Base-by-base conservation (phyloP, 2,113 vertebrate genomes). In the Hiodon tergisus region DNA sequence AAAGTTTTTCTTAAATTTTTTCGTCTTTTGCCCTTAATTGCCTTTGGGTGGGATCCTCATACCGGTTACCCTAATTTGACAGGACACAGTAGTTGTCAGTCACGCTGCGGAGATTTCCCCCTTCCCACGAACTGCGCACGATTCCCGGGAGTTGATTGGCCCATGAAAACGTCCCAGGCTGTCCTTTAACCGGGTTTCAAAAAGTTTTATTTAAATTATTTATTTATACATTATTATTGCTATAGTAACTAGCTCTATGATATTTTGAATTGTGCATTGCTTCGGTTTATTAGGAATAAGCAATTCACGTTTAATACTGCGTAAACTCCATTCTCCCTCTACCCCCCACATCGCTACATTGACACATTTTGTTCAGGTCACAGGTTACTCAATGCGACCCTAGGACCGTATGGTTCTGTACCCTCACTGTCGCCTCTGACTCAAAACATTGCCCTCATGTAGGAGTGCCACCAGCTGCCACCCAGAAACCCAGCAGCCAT, bases 21-120 rank as follows among this genome's bases (percentile, higher is more conserved):
- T 87, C 84, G 86, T 89, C 86, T 86, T 91, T 89, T 89, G 88
- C 85, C 90, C 88, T 89, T 92, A 91, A 92, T 91, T 92, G 86
- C 88, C 86, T 87, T 85, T 89, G 89, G 90, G 88, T 85, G 87
- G 90, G 85, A 86, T 89, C 84, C 79, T 76, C 80, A 83, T 77
- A 84, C 80, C 83, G 82, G 84, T 83, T 88, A 70, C 80, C 84
- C 76, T 59, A 76, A 73, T 77, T 77, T 85, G 72, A 92, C 90
- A 86, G 89, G 89, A 78, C 63, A 69, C 2, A 68, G 31, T 4
- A 57, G 50, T 69, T 87, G 90, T 89, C 90, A 86, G 75, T 90
- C 88, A 89, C 70, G 72, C 62, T 6, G 57, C 54, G 55, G 70
- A 74, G 67, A 81, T 60, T 76, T 69, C 81, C 80, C 77, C 78